These are phyloP conservation scores for Labia minor DNA, from an alignment of 2,888 invertebrate species.

Conservation along the genomic window DNA sequence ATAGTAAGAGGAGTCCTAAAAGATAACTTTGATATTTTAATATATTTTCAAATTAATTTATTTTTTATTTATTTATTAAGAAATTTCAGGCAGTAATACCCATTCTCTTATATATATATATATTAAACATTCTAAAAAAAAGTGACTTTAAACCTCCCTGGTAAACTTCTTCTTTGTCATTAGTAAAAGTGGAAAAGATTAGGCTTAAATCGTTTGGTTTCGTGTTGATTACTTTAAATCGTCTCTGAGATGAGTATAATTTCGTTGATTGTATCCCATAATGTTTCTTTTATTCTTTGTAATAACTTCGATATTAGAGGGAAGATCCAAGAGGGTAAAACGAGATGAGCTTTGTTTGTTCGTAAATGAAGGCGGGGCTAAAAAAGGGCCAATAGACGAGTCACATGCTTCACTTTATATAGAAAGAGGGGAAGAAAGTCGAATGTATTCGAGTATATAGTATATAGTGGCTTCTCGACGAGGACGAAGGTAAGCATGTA, in stretches of 20 bases:
- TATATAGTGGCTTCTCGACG: not conserved
- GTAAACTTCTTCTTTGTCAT: constrained; percentile 13
- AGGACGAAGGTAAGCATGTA: not conserved
- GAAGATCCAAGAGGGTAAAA: not conserved
- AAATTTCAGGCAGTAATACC: too few relatives aligned
- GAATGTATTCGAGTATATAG: not conserved
- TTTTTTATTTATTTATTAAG: too few relatives aligned
- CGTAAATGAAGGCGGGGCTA: not conserved
- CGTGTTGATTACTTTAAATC: constrained; percentile 1
- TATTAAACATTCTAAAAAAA: too few relatives aligned
- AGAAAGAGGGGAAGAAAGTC: not conserved
- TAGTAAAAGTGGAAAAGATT: not conserved
- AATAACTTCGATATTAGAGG: not conserved
- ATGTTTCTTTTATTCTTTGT: not conserved
- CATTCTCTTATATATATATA: too few relatives aligned
- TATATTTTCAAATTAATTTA: too few relatives aligned
- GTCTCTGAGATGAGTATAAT: not conserved
- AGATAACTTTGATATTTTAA: too few relatives aligned
- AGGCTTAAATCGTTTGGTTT: too few relatives aligned
- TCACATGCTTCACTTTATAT: constrained; percentile 1
- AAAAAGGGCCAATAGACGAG: not conserved
- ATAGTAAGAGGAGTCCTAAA: too few relatives aligned
- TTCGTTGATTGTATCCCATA: not conserved
- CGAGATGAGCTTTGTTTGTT: constrained; percentile 7
- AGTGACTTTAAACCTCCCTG: too few relatives aligned